Evolutionary conservation across 1,140 invertebrate genomes (phyloP), one percentile per base, ranked within the genome.

Genomic region (Aphelinus atriplicis): DNA sequence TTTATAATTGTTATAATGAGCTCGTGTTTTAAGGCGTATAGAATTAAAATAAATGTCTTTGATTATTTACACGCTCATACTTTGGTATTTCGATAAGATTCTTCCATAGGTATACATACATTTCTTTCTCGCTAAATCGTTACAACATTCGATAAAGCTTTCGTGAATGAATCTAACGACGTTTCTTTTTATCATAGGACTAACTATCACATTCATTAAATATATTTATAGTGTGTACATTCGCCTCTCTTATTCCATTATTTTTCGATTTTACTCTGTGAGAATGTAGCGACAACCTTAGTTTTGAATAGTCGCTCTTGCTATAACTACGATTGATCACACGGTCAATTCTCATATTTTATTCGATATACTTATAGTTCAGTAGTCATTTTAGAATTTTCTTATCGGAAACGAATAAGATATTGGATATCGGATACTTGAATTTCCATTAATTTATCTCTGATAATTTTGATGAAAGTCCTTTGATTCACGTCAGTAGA

Each of bases 151-250:
- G 80, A 81, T 82, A 84, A 77, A 82, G 76, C 72, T 80, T 79
- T 60, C 60, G 62, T 78, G 60, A 77, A 71, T 53, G 78, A 46
- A 80, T 80, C 80, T 84, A 82, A 84, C 77, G 68, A 78, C 72
- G 10, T n/a, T 67, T 75, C 60, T 71, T 6, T 53, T 53, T 53
- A 80, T 82, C 80, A 80, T 63, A 81, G 71, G 79, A 79, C 80
- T 80, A 84, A 71, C 83, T 85, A 86, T 86, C 84, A 85, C 85
- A 86, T 83, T 83, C 75, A 86, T 79, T 73, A 81, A 81, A 80
- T 80, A 84, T 80, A 61, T 73, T 79, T 81, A 78, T 69, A 70
- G 74, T 78, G 77, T 71, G 45, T 60, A 71, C 61, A 75, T 67
- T 56, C 61, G 9, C 61, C 7, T 71, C 55, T 74, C 58, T 51